phyloP scores from a whole-genome alignment of 1,140 invertebrate genomes.

The Zaprionus nigranus region DNA sequence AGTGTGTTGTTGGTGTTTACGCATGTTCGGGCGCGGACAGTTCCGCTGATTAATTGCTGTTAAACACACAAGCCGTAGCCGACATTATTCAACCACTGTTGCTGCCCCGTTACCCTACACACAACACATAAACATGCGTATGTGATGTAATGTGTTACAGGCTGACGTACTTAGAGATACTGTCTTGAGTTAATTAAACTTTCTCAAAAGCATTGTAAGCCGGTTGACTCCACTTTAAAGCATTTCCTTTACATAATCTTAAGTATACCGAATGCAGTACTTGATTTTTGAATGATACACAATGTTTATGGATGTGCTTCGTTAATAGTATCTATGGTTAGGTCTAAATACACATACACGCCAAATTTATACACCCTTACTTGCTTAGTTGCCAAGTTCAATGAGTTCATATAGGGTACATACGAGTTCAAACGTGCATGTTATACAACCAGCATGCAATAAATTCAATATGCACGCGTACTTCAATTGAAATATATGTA shows the following conservation, averaged over 20 bases:
- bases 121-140: slow-evolving; percentile 48
- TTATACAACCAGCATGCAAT: not conserved
- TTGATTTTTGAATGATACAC: not conserved
- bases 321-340: not conserved
- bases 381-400: not conserved
- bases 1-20: slow-evolving; percentile 55
- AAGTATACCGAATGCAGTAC: not conserved
- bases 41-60: slow-evolving; percentile 79
- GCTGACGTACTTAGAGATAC: not conserved
- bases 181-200: not conserved
- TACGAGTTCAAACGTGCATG: not conserved
- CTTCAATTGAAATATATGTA: slow-evolving; percentile 14
- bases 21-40: slow-evolving; percentile 79
- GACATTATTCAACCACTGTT: slow-evolving; percentile 66
- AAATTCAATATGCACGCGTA: slow-evolving; percentile 4
- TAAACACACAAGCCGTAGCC: slow-evolving; percentile 69
- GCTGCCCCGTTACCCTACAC: slow-evolving; percentile 22
- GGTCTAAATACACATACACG: not conserved
- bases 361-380: not conserved
- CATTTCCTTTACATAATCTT: not conserved
- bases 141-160: not conserved
- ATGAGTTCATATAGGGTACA: slow-evolving; percentile 1
- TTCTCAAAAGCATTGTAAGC: no score
- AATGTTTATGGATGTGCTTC: not conserved
- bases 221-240: not conserved